A percentile compares a stretch with the other conserved stretches of the same genome.
phyloP scores from a whole-genome alignment of 1,140 invertebrate genomes.

The Coelopa frigida region DNA sequence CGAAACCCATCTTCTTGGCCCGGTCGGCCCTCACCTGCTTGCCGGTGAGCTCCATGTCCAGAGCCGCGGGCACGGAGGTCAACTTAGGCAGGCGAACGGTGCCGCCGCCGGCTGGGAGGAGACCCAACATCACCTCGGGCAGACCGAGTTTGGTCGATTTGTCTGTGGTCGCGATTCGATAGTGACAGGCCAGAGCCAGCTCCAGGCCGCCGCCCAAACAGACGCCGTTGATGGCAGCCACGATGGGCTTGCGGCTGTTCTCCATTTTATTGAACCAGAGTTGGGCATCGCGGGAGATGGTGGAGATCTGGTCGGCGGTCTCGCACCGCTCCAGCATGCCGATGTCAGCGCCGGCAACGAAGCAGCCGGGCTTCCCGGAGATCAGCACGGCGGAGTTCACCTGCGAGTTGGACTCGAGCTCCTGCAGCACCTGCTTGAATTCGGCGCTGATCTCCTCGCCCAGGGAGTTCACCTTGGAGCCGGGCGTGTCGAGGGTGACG shows the following conservation, averaged over 20 bases:
- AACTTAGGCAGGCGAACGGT: slow-evolving; percentile 83
- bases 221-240: slow-evolving; percentile 93
- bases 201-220: slow-evolving; percentile 98
- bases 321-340: slow-evolving; percentile 71
- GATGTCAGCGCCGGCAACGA: slow-evolving; percentile 98
- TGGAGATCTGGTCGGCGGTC: slow-evolving; percentile 68
- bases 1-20: slow-evolving; percentile 91
- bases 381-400: slow-evolving; percentile 87
- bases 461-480: slow-evolving; percentile 85
- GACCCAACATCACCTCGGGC: slow-evolving; percentile 94
- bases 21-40: slow-evolving; percentile 81
- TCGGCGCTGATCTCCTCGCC: slow-evolving; percentile 73
- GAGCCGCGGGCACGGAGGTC: slow-evolving; percentile 74
- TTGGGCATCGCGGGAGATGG: slow-evolving; percentile 64
- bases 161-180: slow-evolving; percentile 91
- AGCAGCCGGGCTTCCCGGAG: slow-evolving; percentile 89
- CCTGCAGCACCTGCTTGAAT: slow-evolving; percentile 62
- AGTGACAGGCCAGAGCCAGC: slow-evolving; percentile 88
- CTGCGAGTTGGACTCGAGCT: slow-evolving; percentile 63
- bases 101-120: slow-evolving; percentile 90
- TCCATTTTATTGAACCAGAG: slow-evolving; percentile 74
- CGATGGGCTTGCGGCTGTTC: slow-evolving; percentile 79
- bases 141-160: slow-evolving; percentile 81
- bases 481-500: slow-evolving; percentile 76
- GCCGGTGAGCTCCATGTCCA: slow-evolving; percentile 91